A percentile compares a stretch with the other conserved stretches of the same genome.
phyloP scores from a whole-genome alignment of 1,140 invertebrate genomes.

The Drosophila repletoides region DNA sequence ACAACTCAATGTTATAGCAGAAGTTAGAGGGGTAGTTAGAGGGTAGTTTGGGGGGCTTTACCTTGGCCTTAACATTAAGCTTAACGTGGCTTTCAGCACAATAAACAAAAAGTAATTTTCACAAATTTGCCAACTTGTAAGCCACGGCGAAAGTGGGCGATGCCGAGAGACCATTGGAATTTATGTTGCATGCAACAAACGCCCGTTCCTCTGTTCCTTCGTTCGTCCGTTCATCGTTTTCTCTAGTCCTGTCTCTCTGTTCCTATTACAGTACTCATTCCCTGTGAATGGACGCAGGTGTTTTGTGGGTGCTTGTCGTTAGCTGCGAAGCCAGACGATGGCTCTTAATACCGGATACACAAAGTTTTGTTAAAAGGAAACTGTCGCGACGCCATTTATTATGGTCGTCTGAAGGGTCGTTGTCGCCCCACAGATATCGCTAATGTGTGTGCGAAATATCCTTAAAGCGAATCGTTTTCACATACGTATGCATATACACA shows the following conservation, averaged over 20 bases:
- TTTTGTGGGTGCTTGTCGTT: constrained; percentile 40
- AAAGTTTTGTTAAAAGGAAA: constrained; percentile 74
- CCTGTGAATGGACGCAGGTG: constrained; percentile 80
- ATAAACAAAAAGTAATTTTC: constrained; percentile 82
- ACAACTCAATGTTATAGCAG: constrained; percentile 70
- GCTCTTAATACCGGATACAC: constrained; percentile 67
- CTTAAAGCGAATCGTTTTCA: constrained; percentile 28
- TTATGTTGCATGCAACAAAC: constrained; percentile 68
- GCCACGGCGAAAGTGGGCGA: constrained; percentile 53
- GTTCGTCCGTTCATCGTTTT: too few relatives aligned
- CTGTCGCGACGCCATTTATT: constrained; percentile 82
- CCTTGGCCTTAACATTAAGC: constrained; percentile 72
- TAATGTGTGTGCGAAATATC: constrained; percentile 52
- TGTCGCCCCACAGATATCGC: constrained; percentile 71
- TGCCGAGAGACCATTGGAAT: constrained; percentile 67
- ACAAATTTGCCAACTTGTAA: constrained; percentile 82
- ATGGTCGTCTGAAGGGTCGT: constrained; percentile 74
- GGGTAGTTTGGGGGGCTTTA: constrained; percentile 17
- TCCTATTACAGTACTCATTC: constrained; percentile 2
- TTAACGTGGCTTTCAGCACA: constrained; percentile 75
- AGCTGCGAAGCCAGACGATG: constrained; percentile 47
- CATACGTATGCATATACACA: constrained; percentile 2
- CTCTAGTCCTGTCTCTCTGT: not conserved
- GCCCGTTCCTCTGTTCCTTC: too few relatives aligned
- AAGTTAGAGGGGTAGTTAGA: constrained; percentile 14